Conservation (phyloP, 2,113 vertebrate species). For the Alligator sinensis region DNA sequence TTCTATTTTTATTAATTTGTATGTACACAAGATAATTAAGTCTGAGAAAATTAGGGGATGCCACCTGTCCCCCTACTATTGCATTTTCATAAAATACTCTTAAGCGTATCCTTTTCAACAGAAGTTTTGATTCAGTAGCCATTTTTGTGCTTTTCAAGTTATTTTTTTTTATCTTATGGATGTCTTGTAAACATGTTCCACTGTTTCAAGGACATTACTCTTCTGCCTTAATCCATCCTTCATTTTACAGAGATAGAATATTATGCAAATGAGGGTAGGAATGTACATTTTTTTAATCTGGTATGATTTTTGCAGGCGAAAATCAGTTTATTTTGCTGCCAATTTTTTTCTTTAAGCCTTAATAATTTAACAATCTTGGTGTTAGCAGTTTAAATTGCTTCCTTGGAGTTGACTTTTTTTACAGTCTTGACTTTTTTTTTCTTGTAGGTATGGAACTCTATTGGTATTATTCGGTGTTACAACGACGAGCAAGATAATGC, state of each 20-base stretch:
- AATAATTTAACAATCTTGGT: not conserved
- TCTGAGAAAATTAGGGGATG: not conserved
- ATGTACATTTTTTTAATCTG: not conserved
- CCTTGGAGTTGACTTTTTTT: not conserved
- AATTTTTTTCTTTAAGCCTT: not conserved
- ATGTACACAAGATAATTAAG: not conserved
- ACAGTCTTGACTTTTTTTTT: not conserved
- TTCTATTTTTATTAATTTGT: not conserved
- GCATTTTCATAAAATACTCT: not conserved
- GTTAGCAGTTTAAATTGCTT: not conserved
- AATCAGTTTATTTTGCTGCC: not conserved
- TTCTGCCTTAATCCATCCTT: not conserved
- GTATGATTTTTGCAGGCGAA: not conserved
- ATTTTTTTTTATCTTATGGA: not conserved
- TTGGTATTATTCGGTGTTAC: slow-evolving; percentile 94
- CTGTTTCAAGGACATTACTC: too few species aligned
- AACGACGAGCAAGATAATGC: slow-evolving; percentile 96
- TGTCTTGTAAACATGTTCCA: not conserved
- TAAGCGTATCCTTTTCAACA: not conserved
- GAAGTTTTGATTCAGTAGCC: not conserved
- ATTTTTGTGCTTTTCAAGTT: not conserved
- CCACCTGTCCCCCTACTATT: not conserved
- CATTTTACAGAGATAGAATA: not conserved
- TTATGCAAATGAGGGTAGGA: not conserved
- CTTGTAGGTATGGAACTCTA: slow-evolving; percentile 93